Conservation (phyloP, 2,888 invertebrate species). For the Eupithecia pulchellata region DNA sequence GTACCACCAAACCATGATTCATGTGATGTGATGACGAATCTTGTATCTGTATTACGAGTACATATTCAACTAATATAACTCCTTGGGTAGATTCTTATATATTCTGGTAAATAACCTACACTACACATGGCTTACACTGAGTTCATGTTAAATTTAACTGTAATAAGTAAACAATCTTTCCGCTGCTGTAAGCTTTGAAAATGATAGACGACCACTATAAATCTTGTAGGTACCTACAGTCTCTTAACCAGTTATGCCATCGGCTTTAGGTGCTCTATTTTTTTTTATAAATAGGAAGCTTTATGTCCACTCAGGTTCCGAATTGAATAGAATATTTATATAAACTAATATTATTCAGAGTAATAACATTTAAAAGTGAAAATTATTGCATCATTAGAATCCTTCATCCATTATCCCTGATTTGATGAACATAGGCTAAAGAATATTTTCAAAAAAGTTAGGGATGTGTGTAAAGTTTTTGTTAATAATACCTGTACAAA, state of each 20-base stretch:
- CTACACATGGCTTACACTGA: not conserved
- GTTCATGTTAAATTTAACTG: not conserved
- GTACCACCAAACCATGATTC: not conserved
- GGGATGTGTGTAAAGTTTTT: no score
- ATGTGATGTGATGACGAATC: constrained; percentile 3
- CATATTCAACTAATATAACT: no score
- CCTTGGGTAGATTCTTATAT: not conserved
- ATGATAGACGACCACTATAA: no score
- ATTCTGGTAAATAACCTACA: no score
- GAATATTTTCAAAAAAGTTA: no score
- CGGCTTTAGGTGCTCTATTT: not conserved
- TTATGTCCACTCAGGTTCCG: not conserved
- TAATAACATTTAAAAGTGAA: no score
- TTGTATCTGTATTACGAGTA: constrained; percentile 1
- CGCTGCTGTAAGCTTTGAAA: not conserved
- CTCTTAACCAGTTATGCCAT: not conserved
- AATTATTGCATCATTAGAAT: no score
- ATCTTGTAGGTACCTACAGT: not conserved
- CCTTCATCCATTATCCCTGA: no score
- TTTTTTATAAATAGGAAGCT: not conserved
- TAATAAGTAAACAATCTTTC: not conserved
- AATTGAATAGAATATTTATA: no score
- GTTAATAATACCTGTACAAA: no score
- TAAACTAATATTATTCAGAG: no score
- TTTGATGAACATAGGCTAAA: no score